Base-by-base conservation (phyloP, 2,888 invertebrate species). In the Hydroisotoma schaefferi region DNA sequence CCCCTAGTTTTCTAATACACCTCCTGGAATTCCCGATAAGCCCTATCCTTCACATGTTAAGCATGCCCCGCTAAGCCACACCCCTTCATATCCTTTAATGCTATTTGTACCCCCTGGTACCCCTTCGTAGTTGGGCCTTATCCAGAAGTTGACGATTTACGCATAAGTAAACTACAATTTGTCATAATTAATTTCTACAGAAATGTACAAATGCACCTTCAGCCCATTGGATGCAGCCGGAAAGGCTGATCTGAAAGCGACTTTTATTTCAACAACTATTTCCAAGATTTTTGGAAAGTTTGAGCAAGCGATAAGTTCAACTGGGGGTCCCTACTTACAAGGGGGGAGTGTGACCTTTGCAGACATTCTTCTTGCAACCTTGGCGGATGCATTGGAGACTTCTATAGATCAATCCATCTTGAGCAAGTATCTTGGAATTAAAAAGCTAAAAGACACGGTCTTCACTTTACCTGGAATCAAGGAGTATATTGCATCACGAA, bases 271-370 rank as follows among this genome's bases (percentile, higher is more conserved):
- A 22, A 47, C 23, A 0, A 29, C 27, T 5, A 33, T 55, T 12
- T 47, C 46, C 4, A 46, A 46, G 20, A 46, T 46, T n/a, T 47
- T 55, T 12, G 47, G 33, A 4, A 47, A 44, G 18, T 28, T 55
- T 5, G 33, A 33, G 33, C 6, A 33, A 15, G 15, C 15, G 8
- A 6, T 10, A 15, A 33, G 33, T 10, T 33, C 33, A 6, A 33
- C 6, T 23, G 55, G 33, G 1, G 55, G 47, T 22, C 33, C 38
- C 4, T 49, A 38, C 38, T 27, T 56, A 1, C 22, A 48, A 0
- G 56, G 56, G 15, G 38, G 37, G 22, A 56, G 29, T 8, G 38
- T 48, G 1, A 38, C 48, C 1, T 56, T 37, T 25, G 38, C 56
- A 15, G 56, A 56, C n/a, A 18, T 56, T 18, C 22, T 48, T 8